phyloP scores from a whole-genome alignment of 2,888 invertebrate species.

The Ectobius pallidus region DNA sequence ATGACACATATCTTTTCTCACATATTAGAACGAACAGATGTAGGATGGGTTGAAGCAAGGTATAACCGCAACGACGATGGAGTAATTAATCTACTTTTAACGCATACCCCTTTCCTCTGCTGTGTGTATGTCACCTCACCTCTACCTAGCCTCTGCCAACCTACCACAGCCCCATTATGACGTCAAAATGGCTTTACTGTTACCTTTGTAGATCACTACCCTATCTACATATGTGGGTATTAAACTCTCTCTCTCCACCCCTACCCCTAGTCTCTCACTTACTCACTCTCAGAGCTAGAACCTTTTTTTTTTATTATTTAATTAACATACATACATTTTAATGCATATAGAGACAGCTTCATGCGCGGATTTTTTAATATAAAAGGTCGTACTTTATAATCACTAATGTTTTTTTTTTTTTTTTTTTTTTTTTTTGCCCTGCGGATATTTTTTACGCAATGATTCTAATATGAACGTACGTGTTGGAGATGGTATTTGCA shows the following conservation, averaged over 20 bases:
- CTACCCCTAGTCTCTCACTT: not conserved
- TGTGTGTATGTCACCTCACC: constrained; percentile 9
- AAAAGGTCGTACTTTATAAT: constrained; percentile 31
- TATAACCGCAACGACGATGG: constrained; percentile 21
- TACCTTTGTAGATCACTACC: constrained; percentile 32
- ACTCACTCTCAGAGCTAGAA: constrained; percentile 13
- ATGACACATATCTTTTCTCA: too few species aligned
- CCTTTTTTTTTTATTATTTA: constrained; percentile 33
- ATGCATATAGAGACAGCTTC: constrained; percentile 31
- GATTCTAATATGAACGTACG: constrained; percentile 28
- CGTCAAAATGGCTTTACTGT: constrained; percentile 31
- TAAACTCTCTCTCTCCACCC: constrained; percentile 1
- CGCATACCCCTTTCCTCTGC: constrained; percentile 23
- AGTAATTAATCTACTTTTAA: constrained; percentile 35
- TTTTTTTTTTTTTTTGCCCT: too few species aligned
- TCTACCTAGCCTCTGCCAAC: not conserved
- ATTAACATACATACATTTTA: constrained; percentile 34
- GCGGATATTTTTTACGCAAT: constrained; percentile 29
- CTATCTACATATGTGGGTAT: constrained; percentile 33
- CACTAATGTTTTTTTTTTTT: constrained; percentile 27
- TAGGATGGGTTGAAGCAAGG: not conserved
- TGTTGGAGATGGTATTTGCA: constrained; percentile 26
- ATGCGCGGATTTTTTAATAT: constrained; percentile 28
- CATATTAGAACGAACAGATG: not conserved
- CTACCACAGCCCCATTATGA: constrained; percentile 25